Conservation (phyloP, 2,797 vertebrate genomes). For the Siniperca undulata region DNA sequence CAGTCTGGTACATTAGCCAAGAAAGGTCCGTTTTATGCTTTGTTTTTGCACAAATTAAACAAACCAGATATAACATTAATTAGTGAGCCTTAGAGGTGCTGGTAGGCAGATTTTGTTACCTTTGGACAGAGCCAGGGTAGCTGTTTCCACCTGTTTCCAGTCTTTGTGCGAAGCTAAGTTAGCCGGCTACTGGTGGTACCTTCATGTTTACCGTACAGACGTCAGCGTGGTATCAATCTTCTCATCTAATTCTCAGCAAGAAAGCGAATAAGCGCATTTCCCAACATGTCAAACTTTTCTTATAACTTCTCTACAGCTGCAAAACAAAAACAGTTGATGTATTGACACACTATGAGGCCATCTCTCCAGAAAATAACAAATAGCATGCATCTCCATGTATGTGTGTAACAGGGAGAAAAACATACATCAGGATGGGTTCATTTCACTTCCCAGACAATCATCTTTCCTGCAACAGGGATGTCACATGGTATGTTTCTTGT, state of each 20-base stretch:
- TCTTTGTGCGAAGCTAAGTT: too few relatives aligned
- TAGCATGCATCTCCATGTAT: slow-evolving; percentile 8
- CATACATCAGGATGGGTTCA: not conserved
- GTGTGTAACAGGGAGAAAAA: not conserved
- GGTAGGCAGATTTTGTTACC: not conserved
- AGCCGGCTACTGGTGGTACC: too few relatives aligned
- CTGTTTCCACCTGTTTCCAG: not conserved
- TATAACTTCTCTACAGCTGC: slow-evolving; percentile 2
- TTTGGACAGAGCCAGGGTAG: not conserved
- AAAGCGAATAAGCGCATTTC: not conserved
- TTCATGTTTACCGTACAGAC: not conserved
- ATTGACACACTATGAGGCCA: not conserved
- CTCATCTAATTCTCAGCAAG: not conserved
- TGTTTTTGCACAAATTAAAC: not conserved
- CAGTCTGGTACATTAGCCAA: too few relatives aligned
- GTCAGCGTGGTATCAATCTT: not conserved
- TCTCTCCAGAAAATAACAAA: slow-evolving; percentile 14
- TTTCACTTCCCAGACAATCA: slow-evolving; percentile 21
- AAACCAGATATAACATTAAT: not conserved
- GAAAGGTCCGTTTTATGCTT: not conserved
- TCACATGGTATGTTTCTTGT: slow-evolving; percentile 36
- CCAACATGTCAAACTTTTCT: not conserved
- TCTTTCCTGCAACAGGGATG: slow-evolving; percentile 31
- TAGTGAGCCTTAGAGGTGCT: not conserved
- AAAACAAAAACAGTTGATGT: slow-evolving; percentile 4